These are phyloP conservation scores for Silurus aristotelis DNA, from an alignment of 2,797 vertebrate species.

Conservation along the genomic window DNA sequence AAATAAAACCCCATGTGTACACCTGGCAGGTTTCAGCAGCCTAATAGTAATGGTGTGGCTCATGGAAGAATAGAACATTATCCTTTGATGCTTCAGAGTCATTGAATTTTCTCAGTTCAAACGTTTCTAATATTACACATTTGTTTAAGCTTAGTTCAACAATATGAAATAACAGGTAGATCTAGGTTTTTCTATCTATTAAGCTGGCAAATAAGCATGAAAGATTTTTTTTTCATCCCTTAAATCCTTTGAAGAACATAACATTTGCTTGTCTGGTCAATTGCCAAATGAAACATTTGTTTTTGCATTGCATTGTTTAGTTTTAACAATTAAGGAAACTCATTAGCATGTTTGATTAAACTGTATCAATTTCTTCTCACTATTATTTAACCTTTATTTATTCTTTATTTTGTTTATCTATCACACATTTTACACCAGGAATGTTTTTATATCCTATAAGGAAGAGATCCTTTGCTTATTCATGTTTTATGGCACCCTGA, in stretches of 20 bases:
- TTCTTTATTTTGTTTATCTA: not conserved
- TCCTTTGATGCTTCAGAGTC: conserved; percentile 10
- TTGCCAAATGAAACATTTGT: not conserved
- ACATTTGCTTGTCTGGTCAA: not conserved
- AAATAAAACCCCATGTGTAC: conserved; percentile 9
- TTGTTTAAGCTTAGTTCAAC: not conserved
- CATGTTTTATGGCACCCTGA: conserved; percentile 55
- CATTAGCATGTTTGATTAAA: not conserved
- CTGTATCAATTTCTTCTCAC: not conserved
- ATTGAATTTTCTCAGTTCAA: not conserved
- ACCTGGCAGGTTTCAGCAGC: not conserved
- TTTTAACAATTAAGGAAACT: not conserved
- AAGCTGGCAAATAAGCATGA: too few species aligned
- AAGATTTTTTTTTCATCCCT: not conserved
- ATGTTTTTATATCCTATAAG: not conserved
- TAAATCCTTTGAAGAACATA: not conserved
- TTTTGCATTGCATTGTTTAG: not conserved
- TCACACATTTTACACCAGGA: not conserved
- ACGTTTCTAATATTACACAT: not conserved
- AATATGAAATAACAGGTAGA: too few species aligned
- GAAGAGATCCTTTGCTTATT: conserved; percentile 26
- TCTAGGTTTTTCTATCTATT: not conserved
- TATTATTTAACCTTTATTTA: too few species aligned
- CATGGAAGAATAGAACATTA: not conserved
- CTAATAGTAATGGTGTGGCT: not conserved